phyloP scores from a whole-genome alignment of 2,113 vertebrate genomes.

The Forbesichthys agassizii region DNA sequence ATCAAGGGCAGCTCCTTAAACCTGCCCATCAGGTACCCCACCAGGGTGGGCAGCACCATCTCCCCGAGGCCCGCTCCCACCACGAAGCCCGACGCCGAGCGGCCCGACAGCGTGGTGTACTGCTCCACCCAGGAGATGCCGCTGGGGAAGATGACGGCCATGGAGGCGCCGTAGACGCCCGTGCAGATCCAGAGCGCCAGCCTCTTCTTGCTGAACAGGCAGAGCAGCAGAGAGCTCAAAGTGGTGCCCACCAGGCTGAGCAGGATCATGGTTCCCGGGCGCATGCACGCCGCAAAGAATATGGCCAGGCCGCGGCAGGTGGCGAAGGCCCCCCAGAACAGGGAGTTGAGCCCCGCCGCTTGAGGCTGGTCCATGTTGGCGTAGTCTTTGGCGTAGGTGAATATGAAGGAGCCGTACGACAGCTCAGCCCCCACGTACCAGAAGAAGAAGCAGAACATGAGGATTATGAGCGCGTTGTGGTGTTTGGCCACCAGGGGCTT shows the following conservation, averaged over 20 bases:
- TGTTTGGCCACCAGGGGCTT: slow-evolving; percentile 73
- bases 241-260: slow-evolving; percentile 81
- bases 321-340: slow-evolving; percentile 90
- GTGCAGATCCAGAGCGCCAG: slow-evolving; percentile 82
- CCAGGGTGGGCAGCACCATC: slow-evolving; percentile 85
- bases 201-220: slow-evolving; percentile 70
- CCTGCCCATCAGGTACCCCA: slow-evolving; percentile 82
- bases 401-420: slow-evolving; percentile 89
- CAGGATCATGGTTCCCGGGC: slow-evolving; percentile 87
- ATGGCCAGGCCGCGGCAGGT: slow-evolving; percentile 83
- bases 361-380: slow-evolving; percentile 70
- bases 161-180: slow-evolving; percentile 84
- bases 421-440: slow-evolving; percentile 92
- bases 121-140: slow-evolving; percentile 94
- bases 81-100: slow-evolving; percentile 82
- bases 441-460: slow-evolving; percentile 90
- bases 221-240: slow-evolving; percentile 76
- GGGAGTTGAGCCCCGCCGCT: slow-evolving; percentile 85
- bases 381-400: slow-evolving; percentile 80
- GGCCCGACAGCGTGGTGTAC: slow-evolving; percentile 84
- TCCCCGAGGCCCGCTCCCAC: slow-evolving; percentile 87
- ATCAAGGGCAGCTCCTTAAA: slow-evolving; percentile 76
- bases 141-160: slow-evolving; percentile 91
- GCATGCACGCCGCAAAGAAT: slow-evolving; percentile 81
- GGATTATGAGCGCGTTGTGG: slow-evolving; percentile 77